Conservation (phyloP, 2,888 invertebrate species). For the Branchellion lobata region DNA sequence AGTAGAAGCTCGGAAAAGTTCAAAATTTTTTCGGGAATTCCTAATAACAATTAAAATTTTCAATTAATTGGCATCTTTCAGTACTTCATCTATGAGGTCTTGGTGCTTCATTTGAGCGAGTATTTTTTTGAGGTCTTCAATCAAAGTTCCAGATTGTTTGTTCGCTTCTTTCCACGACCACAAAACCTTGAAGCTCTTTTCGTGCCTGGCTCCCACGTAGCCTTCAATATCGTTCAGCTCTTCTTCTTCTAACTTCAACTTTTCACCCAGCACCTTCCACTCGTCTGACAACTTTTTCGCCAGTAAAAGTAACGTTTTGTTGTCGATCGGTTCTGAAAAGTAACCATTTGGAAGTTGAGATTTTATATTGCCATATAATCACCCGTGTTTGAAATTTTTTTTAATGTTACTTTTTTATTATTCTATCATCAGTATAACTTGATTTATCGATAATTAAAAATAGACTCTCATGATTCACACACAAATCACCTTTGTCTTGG, state of each 20-base stretch:
- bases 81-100: slow-evolving; percentile 13
- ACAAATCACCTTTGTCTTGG: neutral
- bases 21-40: too few species aligned
- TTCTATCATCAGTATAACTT: neutral
- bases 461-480: too few species aligned
- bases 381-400: neutral
- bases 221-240: slow-evolving; percentile 47
- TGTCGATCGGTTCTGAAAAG: slow-evolving; percentile 42
- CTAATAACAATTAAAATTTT: too few species aligned
- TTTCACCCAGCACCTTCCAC: slow-evolving; percentile 43
- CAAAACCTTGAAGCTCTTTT: slow-evolving; percentile 48
- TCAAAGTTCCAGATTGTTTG: neutral
- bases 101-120: slow-evolving; percentile 19
- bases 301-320: slow-evolving; percentile 44
- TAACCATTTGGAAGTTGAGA: neutral
- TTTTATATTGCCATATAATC: slow-evolving; percentile 1
- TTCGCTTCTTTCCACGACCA: slow-evolving; percentile 46
- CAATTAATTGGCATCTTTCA: slow-evolving; percentile 15
- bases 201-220: slow-evolving; percentile 46
- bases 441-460: neutral
- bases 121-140: slow-evolving; percentile 13
- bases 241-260: slow-evolving; percentile 37
- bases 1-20: too few species aligned
- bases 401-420: neutral
- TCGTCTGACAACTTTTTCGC: slow-evolving; percentile 41